Evolutionary conservation across 2,113 vertebrate species (phyloP), one percentile per base, ranked within the genome.

Genomic region (Pantherophis guttatus): DNA sequence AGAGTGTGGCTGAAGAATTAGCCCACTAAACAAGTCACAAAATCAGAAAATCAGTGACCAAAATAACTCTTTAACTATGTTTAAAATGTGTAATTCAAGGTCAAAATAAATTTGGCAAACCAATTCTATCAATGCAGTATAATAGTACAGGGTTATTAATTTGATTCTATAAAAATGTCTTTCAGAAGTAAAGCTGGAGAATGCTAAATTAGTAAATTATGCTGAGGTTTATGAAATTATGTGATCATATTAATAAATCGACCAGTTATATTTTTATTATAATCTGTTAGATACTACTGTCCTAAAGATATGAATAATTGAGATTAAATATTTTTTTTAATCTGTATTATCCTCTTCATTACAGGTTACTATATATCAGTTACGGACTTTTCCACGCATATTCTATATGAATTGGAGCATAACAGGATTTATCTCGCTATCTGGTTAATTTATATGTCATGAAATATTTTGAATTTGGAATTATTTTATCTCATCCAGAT

Each of bases 1-100:
- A 0, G 0, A 95, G 93, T 94, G 91, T 0, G 55, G 86, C 29
- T 0, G 3, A 50, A 0, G 2, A 59, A 1, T 15, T 95, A 90
- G 81, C 0, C 0, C 75, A 55, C 23, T 29, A 13, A 50, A 54
- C 89, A 59, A 93, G 0, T 0, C 17, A n/a, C 44, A 95, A 93
- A 89, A 85, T 0, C 29, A n/a, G 58, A 95, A 93, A 89, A 85
- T 0, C 29, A 1, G 89, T 94, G 91, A 24, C 58, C 0, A 92
- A 93, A 12, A 0, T 15, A 48, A 88, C 86, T 92, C 44, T 24
- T 48, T 65, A 90, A 50, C 0, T 65, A 65, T 50, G 33, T 81
- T 91, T 39, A 44, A 44, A 39, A 33, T 4, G n/a, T 81, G 26
- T 26, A 62, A 91, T 24, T 89, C 54, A 48, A 29, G 10, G 57